Evolutionary conservation across 2,113 vertebrate genomes (phyloP), one percentile per base, ranked within the genome.

Genomic region (Notechis scutatus): DNA sequence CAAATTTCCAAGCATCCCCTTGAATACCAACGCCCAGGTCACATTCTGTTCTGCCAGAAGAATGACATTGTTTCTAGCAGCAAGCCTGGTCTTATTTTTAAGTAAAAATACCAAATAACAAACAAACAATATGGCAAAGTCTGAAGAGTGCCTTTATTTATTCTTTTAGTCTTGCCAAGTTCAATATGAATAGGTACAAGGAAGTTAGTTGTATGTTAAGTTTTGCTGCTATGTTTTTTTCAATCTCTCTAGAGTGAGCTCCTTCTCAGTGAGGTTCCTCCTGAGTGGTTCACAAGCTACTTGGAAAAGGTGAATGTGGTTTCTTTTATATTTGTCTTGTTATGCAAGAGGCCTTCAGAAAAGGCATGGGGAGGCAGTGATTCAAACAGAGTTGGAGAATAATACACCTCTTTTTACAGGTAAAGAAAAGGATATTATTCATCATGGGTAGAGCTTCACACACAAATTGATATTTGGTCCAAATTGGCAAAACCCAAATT

Each of bases 251-350:
- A 96, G 96, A 90, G 39, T 81, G 95, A 95, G 1, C 55, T 94
- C 54, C 93, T 89, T 93, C 74, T 21, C 91, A 96, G 94, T 92
- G 98, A 98, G 85, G 98, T 97, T 18, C 99, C 99, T 88, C 99
- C 99, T 42, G 98, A 98, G 90, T 99, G 99, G 99, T 99, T 99
- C 93, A 98, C 98, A 45, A 98, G 97, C 55, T 99, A 99, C 97
- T 98, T 99, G 98, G 99, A 99, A 95, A 98, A 98, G 95, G 99
- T 99, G 96, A 97, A 81, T 81, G 98, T 97, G 2, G 91, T 0
- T 61, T 94, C 86, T 92, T 57, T 87, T 91, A 21, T 64, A 61
- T 81, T 89, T 54, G 81, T 90, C 23, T 55, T 90, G 61, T 85
- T 90, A 0, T 0, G 0, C 15, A 5, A 91, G 15, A 94, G 47